phyloP scores from a whole-genome alignment of 1,140 invertebrate species.

The Brachionus koreanus region DNA sequence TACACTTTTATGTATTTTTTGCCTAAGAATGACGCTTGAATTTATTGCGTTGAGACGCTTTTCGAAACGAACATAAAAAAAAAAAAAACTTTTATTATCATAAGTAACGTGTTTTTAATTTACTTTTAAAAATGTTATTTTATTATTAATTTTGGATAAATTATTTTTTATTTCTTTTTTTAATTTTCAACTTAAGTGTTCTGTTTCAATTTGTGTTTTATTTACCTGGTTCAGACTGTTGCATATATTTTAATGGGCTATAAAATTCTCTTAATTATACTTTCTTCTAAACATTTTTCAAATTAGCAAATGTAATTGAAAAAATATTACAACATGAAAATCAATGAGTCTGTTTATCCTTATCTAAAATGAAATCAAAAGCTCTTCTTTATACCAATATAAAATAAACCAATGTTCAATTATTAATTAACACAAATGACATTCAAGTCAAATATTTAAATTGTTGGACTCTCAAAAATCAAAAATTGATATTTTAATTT shows the following conservation, averaged over 20 bases:
- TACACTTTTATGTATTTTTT: not conserved
- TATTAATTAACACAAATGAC: not conserved
- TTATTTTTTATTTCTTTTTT: not conserved
- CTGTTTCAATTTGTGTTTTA: not conserved
- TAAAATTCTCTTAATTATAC: not conserved
- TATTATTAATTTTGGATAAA: not conserved
- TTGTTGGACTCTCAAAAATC: too few species aligned
- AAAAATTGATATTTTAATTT: not conserved
- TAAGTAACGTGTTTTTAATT: not conserved
- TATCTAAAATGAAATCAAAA: not conserved
- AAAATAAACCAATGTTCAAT: not conserved
- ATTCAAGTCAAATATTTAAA: not conserved
- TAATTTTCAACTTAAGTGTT: not conserved
- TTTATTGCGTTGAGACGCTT: not conserved
- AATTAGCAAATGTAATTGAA: not conserved
- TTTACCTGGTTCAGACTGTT: not conserved
- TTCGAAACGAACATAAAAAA: not conserved
- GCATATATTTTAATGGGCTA: not conserved
- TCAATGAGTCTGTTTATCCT: too few species aligned
- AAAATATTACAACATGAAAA: not conserved
- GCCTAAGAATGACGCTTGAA: not conserved
- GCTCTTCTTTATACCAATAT: not conserved
- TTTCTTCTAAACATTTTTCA: too few species aligned
- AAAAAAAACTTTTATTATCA: not conserved
- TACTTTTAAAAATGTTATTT: not conserved